A percentile compares a stretch with the other conserved stretches of the same genome.
Conservation (phyloP, 1,140 invertebrate species). For the Archivesica marissinica region DNA sequence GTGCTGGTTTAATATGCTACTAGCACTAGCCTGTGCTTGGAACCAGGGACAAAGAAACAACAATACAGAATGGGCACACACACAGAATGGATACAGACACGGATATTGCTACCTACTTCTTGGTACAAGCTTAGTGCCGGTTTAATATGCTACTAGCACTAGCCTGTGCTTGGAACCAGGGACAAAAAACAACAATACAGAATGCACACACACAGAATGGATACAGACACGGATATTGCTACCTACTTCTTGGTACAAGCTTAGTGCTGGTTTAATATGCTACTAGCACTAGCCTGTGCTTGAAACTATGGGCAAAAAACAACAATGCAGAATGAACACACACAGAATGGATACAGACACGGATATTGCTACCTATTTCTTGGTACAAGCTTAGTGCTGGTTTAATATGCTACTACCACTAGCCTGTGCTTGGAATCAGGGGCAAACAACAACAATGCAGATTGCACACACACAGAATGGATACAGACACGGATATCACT, state of each 20-base stretch:
- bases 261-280: neutral
- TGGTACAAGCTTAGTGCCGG: slow-evolving; percentile 28
- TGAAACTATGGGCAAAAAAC: neutral
- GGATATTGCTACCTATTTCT: neutral
- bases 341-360: no score
- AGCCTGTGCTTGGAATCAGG: slow-evolving; percentile 13
- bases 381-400: neutral
- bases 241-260: neutral
- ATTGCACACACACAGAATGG: no score
- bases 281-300: neutral
- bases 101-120: neutral
- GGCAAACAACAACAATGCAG: neutral
- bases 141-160: slow-evolving; percentile 21
- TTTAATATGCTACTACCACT: neutral
- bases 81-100: neutral
- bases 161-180: slow-evolving; percentile 1
- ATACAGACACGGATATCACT: neutral
- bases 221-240: neutral
- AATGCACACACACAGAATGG: no score
- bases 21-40: neutral
- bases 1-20: neutral
- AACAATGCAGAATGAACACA: no score
- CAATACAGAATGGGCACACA: no score
- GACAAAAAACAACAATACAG: neutral
- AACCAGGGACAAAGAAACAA: neutral